A percentile compares a stretch with the other conserved stretches of the same genome.
phyloP scores from a whole-genome alignment of 2,888 invertebrate genomes.

The Abrostola tripartita region DNA sequence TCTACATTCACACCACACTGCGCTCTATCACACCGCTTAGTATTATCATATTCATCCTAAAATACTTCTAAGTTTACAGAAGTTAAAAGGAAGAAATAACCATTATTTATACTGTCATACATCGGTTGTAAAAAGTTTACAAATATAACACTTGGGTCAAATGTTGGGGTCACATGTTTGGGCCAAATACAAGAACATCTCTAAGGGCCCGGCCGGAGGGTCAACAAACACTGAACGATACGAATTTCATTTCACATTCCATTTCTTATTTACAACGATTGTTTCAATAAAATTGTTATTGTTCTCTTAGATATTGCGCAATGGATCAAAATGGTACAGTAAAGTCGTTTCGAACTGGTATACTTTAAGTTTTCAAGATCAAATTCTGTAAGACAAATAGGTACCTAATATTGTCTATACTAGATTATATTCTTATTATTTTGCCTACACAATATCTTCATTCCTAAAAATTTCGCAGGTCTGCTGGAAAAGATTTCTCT shows the following conservation, averaged over 20 bases:
- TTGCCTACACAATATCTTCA: too few species aligned
- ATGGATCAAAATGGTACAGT: slow-evolving; percentile 18
- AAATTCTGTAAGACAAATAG: neutral
- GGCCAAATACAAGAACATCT: slow-evolving; percentile 9
- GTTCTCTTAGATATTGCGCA: slow-evolving; percentile 8
- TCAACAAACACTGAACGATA: slow-evolving; percentile 22
- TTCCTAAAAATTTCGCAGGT: too few species aligned
- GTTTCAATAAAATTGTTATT: slow-evolving; percentile 29
- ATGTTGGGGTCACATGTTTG: neutral
- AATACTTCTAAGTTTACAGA: neutral
- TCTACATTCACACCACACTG: too few species aligned
- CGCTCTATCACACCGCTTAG: too few species aligned
- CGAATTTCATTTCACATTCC: slow-evolving; percentile 38
- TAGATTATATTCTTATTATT: too few species aligned
- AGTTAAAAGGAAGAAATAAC: neutral
- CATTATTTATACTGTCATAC: neutral
- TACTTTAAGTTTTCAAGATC: neutral
- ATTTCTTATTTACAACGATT: slow-evolving; percentile 33
- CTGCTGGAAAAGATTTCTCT: too few species aligned
- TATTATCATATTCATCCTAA: neutral
- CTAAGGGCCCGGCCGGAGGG: slow-evolving; percentile 8
- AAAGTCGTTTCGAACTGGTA: neutral
- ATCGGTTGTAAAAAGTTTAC: slow-evolving; percentile 6
- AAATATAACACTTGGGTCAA: slow-evolving; percentile 21
- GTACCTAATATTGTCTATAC: neutral